Evolutionary conservation across 2,113 vertebrate species (phyloP).

Genomic region (Microtus richardsoni): DNA sequence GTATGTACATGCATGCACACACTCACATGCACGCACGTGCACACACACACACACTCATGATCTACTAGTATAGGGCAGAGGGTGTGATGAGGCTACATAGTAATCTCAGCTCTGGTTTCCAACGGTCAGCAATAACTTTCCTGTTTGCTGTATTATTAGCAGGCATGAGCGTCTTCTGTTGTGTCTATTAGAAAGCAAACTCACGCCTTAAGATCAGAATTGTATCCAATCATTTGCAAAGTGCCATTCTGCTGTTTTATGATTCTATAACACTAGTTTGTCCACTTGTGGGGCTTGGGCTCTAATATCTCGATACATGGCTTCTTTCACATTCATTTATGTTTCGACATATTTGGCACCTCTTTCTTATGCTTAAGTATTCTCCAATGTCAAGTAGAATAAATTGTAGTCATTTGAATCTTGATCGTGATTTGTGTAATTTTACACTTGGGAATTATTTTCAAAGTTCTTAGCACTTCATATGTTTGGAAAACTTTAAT

Average conservation of each 20-base stretch:
- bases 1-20: not conserved
- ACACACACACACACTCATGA: not conserved
- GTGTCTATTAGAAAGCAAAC: not conserved
- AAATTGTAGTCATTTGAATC: conserved; percentile 37
- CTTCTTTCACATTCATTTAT: not conserved
- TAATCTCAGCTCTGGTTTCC: not conserved
- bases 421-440: conserved; percentile 18
- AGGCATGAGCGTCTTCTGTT: not conserved
- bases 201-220: not conserved
- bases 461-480: not conserved
- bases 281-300: not conserved
- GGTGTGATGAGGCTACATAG: not conserved
- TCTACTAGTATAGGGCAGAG: not conserved
- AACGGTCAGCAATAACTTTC: not conserved
- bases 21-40: not conserved
- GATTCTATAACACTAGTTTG: conserved; percentile 5
- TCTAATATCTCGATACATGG: not conserved
- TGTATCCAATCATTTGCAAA: not conserved
- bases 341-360: not conserved
- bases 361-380: conserved; percentile 23
- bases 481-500: not conserved
- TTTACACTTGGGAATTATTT: conserved; percentile 45
- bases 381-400: not conserved
- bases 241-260: conserved; percentile 6
- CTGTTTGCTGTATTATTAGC: not conserved